These are phyloP conservation scores for Magallana gigas DNA, from an alignment of 1,140 invertebrate species.

Conservation along the genomic window DNA sequence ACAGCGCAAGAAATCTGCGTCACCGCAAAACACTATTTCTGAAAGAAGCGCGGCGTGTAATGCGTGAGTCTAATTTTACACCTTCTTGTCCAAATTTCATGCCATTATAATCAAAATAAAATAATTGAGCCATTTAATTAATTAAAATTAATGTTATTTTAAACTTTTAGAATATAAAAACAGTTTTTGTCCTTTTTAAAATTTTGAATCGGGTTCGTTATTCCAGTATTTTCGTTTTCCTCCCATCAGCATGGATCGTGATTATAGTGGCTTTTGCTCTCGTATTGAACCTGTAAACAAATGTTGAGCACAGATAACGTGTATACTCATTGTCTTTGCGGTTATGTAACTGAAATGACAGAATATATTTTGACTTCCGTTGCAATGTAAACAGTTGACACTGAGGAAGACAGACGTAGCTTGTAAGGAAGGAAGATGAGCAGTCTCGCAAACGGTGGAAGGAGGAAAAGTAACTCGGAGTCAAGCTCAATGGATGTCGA, in stretches of 20 bases:
- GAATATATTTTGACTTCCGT: not conserved
- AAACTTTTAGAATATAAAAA: too few species aligned
- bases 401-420: not conserved
- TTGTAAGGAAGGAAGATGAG: not conserved
- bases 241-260: not conserved
- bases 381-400: slow-evolving; percentile 7
- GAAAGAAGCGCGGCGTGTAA: not conserved
- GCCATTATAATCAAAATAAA: too few species aligned
- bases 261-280: too few species aligned
- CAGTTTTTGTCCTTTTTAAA: not conserved
- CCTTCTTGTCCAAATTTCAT: too few species aligned
- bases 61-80: too few species aligned
- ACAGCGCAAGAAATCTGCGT: not conserved
- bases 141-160: too few species aligned
- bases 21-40: not conserved
- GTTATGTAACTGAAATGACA: too few species aligned
- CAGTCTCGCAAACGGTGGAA: not conserved
- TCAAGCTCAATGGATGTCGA: not conserved
- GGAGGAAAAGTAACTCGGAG: slow-evolving; percentile 14
- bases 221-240: not conserved
- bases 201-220: not conserved
- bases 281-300: too few species aligned
- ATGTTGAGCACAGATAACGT: too few species aligned
- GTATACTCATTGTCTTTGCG: too few species aligned
- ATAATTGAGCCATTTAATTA: too few species aligned